Evolutionary conservation across 2,113 vertebrate genomes (phyloP), one percentile per base, ranked within the genome.

Genomic region (Varanus komodoensis): DNA sequence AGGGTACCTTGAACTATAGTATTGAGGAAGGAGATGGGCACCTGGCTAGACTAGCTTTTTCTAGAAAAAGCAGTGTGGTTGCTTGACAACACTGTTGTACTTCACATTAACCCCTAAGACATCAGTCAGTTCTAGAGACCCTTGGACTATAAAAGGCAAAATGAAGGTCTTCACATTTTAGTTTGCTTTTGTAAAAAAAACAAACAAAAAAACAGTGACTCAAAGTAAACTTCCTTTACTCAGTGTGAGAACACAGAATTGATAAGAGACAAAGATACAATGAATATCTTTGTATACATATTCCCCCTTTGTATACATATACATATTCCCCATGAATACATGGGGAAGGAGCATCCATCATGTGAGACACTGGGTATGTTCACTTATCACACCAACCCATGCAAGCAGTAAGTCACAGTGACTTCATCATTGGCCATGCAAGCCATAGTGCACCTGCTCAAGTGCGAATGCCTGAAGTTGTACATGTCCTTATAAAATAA

Each of bases 1-100:
- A n/a, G 94, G 95, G 94, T 93, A 94, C 93, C 84, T 88, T 96
- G 92, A 91, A 92, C 93, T 96, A 86, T 94, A 94, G 94, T 94
- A 95, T 93, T 92, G 94, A 91, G 92, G 92, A 95, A 94, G 90
- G 94, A 95, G 90, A 94, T 95, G 89, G 95, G 73, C 87, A 96
- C 95, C 94, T 95, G 92, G 95, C 94, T 93, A 95, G 92, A 95
- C 92, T 52, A 88, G 50, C 50, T 61, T 85, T 68, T 57, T 57
- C 67, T 94, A 94, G 89, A 90, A 94, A 44, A 44, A 44, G 38
- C 38, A 44, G 38, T 44, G 38, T 44, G 38, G 38, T 90, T 94
- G 54, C 89, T 92, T 64, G 92, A 94, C 82, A 44, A 92, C 90
- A 94, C 94, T 94, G 89, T 80, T 84, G 92, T 93, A 91, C 92